Conservation (phyloP, 2,888 invertebrate genomes). For the Oeneis ivallda region DNA sequence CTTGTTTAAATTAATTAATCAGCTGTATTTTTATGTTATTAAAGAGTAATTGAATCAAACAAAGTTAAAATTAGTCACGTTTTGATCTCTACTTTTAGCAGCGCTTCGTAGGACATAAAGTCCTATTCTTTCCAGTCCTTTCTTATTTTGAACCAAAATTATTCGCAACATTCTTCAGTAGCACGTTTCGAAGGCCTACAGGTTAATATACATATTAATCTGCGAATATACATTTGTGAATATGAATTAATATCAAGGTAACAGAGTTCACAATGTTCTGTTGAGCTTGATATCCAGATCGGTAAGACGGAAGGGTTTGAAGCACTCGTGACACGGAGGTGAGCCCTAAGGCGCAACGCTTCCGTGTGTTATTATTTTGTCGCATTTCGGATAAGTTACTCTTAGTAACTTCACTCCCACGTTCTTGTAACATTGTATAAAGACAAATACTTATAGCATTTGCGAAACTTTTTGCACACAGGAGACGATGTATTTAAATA, state of each 20-base stretch:
- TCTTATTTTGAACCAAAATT: no score
- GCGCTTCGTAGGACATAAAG: no score
- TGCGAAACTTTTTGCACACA: background rate
- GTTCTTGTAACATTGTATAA: background rate
- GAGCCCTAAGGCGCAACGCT: constrained; percentile 35
- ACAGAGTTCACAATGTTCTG: background rate
- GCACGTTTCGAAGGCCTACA: no score
- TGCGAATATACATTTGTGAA: background rate
- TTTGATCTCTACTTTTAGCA: no score
- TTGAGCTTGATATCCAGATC: constrained; percentile 19
- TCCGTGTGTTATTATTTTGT: constrained; percentile 42
- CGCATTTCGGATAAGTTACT: constrained; percentile 31
- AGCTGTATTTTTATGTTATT: no score
- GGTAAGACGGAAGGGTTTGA: constrained; percentile 30
- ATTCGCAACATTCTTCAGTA: no score
- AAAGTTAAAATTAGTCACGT: no score
- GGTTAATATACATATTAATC: no score
- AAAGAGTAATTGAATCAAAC: no score
- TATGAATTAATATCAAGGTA: background rate
- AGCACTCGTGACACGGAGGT: constrained; percentile 30
- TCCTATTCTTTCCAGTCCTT: no score
- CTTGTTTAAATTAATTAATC: no score
- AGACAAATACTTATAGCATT: background rate
- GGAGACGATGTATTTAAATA: no score
- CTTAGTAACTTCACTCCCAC: constrained; percentile 17